Evolutionary conservation across 2,797 vertebrate genomes (phyloP).

Genomic region (Halcyon leucocephala): DNA sequence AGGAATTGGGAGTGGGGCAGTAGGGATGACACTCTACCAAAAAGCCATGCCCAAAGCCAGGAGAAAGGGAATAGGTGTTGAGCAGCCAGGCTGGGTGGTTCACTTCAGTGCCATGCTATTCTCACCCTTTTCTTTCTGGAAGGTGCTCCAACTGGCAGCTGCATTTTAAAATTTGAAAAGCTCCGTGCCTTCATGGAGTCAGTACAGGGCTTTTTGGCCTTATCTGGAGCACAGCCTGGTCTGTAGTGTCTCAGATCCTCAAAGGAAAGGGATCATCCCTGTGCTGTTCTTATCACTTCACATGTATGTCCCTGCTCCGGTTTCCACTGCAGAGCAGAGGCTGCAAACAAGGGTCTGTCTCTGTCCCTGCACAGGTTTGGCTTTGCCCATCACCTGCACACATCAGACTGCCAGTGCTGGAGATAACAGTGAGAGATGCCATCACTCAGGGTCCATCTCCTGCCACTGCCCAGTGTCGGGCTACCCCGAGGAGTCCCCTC

Average conservation of each 20-base stretch:
- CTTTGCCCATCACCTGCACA: background rate
- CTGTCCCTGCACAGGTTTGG: background rate
- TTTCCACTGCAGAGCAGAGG: background rate
- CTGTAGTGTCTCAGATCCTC: background rate
- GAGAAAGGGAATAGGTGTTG: background rate
- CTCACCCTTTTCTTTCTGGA: background rate
- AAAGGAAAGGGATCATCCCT: background rate
- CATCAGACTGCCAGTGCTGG: background rate
- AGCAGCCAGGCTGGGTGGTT: background rate
- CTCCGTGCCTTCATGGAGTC: background rate
- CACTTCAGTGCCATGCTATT: background rate
- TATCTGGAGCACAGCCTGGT: background rate
- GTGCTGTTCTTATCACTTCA: background rate
- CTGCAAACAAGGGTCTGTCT: background rate
- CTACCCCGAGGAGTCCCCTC: background rate
- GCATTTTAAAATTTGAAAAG: background rate
- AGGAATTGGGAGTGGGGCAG: background rate
- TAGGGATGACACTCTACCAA: accelerated
- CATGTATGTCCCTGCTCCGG: accelerated
- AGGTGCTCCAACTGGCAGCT: background rate
- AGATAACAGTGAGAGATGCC: background rate
- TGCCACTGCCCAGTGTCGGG: accelerated
- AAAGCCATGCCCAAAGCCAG: background rate
- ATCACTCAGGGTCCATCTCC: accelerated
- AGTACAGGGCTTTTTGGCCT: background rate